Conservation (phyloP, 2,797 vertebrate genomes). For the Menidia menidia region DNA sequence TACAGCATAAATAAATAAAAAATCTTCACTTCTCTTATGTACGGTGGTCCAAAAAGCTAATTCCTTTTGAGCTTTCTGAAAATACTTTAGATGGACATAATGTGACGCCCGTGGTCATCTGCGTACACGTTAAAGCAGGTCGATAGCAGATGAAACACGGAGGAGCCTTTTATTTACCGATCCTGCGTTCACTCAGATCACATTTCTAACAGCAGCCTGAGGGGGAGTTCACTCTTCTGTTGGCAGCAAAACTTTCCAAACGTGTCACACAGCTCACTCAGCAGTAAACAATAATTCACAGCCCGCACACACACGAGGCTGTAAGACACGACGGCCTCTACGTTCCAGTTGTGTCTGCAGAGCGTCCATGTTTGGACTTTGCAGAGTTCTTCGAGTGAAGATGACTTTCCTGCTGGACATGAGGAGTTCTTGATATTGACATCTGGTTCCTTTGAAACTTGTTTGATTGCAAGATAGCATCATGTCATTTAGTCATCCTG, state of each 20-base stretch:
- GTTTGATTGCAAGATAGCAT: no score
- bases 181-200: background rate
- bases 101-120: background rate
- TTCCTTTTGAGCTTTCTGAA: no score
- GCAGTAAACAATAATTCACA: background rate
- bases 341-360: conserved; percentile 12
- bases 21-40: no score
- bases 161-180: background rate
- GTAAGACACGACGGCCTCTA: background rate
- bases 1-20: no score
- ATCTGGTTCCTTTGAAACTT: no score
- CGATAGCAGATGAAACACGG: background rate
- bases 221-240: background rate
- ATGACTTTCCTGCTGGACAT: background rate
- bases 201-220: background rate
- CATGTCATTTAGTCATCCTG: no score
- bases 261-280: background rate
- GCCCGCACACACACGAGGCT: background rate
- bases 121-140: background rate
- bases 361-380: conserved; percentile 2
- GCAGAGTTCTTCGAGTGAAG: background rate
- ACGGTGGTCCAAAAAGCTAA: no score
- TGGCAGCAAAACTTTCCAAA: background rate
- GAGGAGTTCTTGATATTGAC: no score
- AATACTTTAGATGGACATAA: background rate